These are phyloP conservation scores for Dichetophora obliterata DNA, from an alignment of 2,888 invertebrate species.

Conservation along the genomic window DNA sequence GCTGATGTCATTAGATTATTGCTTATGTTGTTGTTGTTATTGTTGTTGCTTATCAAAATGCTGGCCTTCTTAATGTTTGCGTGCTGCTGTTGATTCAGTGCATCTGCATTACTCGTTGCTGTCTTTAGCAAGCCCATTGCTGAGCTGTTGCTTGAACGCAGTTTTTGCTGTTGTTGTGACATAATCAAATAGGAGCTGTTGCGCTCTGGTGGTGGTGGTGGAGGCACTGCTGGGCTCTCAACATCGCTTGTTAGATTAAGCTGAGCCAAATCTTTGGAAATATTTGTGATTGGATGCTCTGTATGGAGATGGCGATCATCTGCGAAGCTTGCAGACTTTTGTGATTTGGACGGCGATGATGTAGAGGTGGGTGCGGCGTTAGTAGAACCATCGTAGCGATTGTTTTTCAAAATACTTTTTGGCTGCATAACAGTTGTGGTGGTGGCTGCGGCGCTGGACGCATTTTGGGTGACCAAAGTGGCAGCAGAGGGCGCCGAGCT, in stretches of 20 bases:
- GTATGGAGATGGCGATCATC: conserved; percentile 65
- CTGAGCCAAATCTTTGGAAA: conserved; percentile 64
- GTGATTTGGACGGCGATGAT: conserved; percentile 68
- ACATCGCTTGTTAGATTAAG: conserved; percentile 55
- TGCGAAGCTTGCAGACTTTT: conserved; percentile 68
- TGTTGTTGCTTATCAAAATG: conserved; percentile 52
- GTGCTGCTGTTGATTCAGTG: conserved; percentile 43
- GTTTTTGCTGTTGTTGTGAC: conserved; percentile 74
- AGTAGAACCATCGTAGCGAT: conserved; percentile 61
- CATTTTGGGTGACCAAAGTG: neutral
- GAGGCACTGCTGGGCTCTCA: conserved; percentile 60
- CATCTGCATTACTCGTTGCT: conserved; percentile 60
- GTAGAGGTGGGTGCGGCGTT: conserved; percentile 64
- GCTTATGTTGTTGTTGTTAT: conserved; percentile 56
- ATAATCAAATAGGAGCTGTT: conserved; percentile 90
- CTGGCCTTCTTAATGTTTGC: conserved; percentile 55
- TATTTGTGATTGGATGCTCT: conserved; percentile 62
- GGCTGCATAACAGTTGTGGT: conserved; percentile 59
- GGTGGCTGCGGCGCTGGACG: conserved; percentile 19
- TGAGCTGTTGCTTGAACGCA: conserved; percentile 49
- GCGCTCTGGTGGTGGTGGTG: conserved; percentile 87
- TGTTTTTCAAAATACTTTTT: conserved; percentile 69
- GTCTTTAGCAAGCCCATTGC: conserved; percentile 61
- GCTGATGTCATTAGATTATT: conserved; percentile 43
- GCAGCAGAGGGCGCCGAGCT: neutral